These are phyloP conservation scores for Panagrolaimus sp. DNA, from an alignment of 1,140 invertebrate species.

Conservation along the genomic window DNA sequence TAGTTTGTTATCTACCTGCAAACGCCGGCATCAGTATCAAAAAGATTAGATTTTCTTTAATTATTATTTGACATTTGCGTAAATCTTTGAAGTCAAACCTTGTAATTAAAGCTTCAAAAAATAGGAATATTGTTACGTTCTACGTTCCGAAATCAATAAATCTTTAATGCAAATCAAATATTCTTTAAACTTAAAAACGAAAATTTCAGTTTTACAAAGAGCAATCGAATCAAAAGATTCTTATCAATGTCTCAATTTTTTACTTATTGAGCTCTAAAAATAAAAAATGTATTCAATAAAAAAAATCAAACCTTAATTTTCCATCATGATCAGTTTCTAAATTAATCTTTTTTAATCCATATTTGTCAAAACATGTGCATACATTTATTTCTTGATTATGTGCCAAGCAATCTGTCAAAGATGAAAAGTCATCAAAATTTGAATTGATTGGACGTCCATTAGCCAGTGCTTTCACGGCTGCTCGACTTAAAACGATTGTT, in stretches of 20 bases:
- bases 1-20: too few relatives aligned
- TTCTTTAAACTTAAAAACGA: too few relatives aligned
- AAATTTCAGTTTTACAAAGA: too few relatives aligned
- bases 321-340: background rate
- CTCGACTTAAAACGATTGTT: background rate
- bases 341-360: constrained; percentile 7
- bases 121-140: too few relatives aligned
- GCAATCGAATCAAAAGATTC: too few relatives aligned
- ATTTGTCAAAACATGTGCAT: background rate
- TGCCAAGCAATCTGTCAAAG: background rate
- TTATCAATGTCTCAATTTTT: background rate
- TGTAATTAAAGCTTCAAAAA: too few relatives aligned
- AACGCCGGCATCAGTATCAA: background rate
- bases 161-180: too few relatives aligned
- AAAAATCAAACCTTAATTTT: background rate
- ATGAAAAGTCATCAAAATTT: background rate
- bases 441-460: background rate
- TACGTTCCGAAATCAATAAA: too few relatives aligned
- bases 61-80: background rate
- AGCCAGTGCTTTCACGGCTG: background rate
- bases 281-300: too few relatives aligned
- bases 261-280: too few relatives aligned
- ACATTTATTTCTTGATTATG: background rate
- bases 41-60: constrained; percentile 2
- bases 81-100: too few relatives aligned